Evolutionary conservation across 2,797 vertebrate species (phyloP).

Genomic region (Orestias chungarensis): DNA sequence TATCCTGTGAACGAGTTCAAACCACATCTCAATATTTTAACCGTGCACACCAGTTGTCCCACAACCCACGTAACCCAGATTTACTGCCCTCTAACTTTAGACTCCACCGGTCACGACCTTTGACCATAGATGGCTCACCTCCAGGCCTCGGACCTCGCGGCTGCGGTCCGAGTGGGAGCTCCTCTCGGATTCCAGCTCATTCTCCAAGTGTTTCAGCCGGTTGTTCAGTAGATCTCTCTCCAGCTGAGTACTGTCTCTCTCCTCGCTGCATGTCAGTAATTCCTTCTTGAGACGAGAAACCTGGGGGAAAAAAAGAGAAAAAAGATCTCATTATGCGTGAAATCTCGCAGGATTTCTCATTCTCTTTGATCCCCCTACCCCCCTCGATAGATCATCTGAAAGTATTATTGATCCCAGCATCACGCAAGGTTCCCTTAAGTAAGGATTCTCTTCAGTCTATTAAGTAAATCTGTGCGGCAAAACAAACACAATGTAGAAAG

Average conservation of each 20-base stretch:
- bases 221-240: constrained; percentile 89
- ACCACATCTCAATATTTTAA: background rate
- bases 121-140: constrained; percentile 79
- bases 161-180: constrained; percentile 85
- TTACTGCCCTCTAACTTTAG: constrained; percentile 15
- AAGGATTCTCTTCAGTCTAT: too few species aligned
- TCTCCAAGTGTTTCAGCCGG: constrained; percentile 86
- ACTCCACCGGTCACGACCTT: constrained; percentile 15
- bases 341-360: background rate
- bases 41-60: background rate
- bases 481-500: too few species aligned
- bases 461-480: too few species aligned
- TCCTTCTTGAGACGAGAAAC: constrained; percentile 87
- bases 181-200: constrained; percentile 84
- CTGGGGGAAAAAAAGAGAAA: constrained; percentile 70
- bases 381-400: background rate
- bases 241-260: constrained; percentile 83
- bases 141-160: constrained; percentile 85
- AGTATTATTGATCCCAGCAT: too few species aligned
- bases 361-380: too few species aligned
- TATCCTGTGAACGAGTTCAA: constrained; percentile 80
- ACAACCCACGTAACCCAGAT: background rate
- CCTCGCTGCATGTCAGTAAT: constrained; percentile 84
- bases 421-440: background rate
- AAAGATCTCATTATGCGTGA: background rate